Percentiles rank a stretch among this genome's conserved stretches.
Conservation (phyloP, 2,113 vertebrate species). For the rat (Rattus norvegicus) region DNA sequence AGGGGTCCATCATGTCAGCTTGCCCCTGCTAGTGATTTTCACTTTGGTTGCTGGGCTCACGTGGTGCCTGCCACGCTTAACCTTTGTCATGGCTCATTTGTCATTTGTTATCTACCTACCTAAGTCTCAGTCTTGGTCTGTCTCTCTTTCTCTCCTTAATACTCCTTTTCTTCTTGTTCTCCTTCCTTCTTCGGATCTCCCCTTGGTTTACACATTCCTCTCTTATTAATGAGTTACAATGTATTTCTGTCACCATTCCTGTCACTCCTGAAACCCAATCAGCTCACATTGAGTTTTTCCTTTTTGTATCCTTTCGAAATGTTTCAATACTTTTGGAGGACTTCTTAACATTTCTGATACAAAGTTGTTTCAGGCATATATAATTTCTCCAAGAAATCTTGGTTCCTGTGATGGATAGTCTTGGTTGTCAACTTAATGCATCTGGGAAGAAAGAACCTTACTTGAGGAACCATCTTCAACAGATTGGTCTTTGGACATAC, state of each 20-base stretch:
- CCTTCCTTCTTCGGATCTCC: not conserved
- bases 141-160: not conserved
- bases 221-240: slow-evolving; percentile 18
- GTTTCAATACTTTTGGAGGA: not conserved
- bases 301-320: not conserved
- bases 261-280: not conserved
- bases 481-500: not conserved
- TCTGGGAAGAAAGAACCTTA: not conserved
- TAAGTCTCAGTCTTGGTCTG: not conserved
- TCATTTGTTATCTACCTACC: not conserved
- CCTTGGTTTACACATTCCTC: not conserved
- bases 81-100: not conserved
- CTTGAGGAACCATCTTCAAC: not conserved
- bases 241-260: slow-evolving; percentile 10
- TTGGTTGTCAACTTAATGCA: not conserved
- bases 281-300: not conserved
- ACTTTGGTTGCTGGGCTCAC: not conserved
- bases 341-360: slow-evolving; percentile 24
- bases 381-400: not conserved
- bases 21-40: not conserved
- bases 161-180: not conserved
- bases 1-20: not conserved
- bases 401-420: not conserved
- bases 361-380: not conserved
- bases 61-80: not conserved